Base-by-base conservation (phyloP, 37 sponge, comb jelly and placozoan species). In the Corticium candelabrum region DNA sequence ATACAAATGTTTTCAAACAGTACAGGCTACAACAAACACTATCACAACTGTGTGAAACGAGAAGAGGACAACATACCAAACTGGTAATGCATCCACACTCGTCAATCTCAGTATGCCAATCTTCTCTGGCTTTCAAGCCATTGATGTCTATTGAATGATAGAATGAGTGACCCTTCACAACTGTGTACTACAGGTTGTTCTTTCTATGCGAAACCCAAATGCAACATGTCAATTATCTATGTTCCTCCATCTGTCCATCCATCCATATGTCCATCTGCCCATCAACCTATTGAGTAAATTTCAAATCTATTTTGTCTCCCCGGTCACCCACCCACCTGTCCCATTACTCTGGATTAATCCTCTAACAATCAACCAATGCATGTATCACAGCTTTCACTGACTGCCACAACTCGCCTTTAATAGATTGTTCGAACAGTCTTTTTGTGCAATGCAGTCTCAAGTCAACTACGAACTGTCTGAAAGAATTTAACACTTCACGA, bases 1-100 rank as follows among this genome's bases (percentile, higher is more conserved):
- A 92, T 83, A 37, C 87, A 81, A 1, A 85, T 79, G 79, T 87
- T 92, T 87, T 95, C 96, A 80, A 95, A 86, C 77, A 91, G 82
- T 21, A 92, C 71, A 15, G 96, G 96, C 83, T 86, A 68, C 0
- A 43, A 35, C 78, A 33, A 21, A 40, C 7, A 32, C 21, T 2
- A 34, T 35, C 31, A 38, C 11, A 40, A 41, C 11, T 5, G 21
- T 39, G 3, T 2, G 34, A 78, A 27, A 3, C 33, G 21, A 4
- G 21, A 70, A 34, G 5, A 30, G 21, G 34, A 1, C 2, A n/a
- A 5, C 86, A 69, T 5, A 85, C 86, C 39, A 94, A 77, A 40
- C 87, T 88, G 50, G 95, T 90, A 37, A 94, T 83, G 69, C 80
- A 74, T 1, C 89, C 89, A 21, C 89, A 80, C 68, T 90, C 95